Evolutionary conservation across 2,888 invertebrate genomes (phyloP).

Genomic region (Hylaea fasciaria): DNA sequence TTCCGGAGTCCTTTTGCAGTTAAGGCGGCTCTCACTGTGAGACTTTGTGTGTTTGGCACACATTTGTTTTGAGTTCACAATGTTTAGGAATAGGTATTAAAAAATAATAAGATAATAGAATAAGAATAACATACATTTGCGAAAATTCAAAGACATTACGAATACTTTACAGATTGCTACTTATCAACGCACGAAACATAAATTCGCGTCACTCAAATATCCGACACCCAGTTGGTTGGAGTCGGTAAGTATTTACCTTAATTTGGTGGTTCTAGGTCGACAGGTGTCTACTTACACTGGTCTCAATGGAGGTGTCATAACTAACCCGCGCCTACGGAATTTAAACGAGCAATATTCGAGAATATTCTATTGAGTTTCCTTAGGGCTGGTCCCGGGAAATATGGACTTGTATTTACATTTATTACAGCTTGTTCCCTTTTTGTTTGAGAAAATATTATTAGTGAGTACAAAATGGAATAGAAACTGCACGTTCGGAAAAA

Average conservation of each 20-base stretch:
- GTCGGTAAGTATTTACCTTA: neutral
- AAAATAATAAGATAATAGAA: too few relatives aligned
- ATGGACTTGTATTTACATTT: constrained; percentile 52
- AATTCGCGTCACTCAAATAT: too few relatives aligned
- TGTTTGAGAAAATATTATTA: constrained; percentile 21
- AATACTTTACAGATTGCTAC: too few relatives aligned
- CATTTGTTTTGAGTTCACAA: too few relatives aligned
- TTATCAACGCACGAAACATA: too few relatives aligned
- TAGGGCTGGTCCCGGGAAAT: constrained; percentile 37
- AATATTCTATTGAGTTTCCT: constrained; percentile 57
- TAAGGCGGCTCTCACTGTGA: neutral
- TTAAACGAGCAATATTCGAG: constrained; percentile 61
- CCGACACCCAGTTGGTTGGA: too few relatives aligned
- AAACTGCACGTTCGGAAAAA: too few relatives aligned
- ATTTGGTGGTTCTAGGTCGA: constrained; percentile 5
- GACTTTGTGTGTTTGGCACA: neutral
- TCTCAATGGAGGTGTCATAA: constrained; percentile 50
- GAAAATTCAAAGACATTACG: too few relatives aligned
- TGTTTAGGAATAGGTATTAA: too few relatives aligned
- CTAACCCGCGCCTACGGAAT: constrained; percentile 61
- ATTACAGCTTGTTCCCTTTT: constrained; percentile 38
- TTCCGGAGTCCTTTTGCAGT: neutral
- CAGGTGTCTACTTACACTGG: constrained; percentile 17
- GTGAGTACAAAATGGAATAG: neutral
- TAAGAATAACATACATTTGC: too few relatives aligned